Evolutionary conservation across 2,888 invertebrate species (phyloP).

Genomic region (Acronicta aceris): DNA sequence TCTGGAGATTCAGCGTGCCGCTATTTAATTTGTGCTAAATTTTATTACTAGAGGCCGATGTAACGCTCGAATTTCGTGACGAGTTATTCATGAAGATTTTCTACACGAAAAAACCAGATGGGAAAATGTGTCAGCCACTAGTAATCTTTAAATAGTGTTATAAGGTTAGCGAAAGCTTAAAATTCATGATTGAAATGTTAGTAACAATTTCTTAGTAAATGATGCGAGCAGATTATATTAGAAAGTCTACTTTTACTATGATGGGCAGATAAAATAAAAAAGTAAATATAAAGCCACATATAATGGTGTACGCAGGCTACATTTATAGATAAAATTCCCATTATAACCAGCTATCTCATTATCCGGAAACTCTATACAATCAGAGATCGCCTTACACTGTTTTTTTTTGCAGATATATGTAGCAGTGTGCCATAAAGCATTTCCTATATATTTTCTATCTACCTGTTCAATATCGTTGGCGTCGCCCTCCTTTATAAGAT

Average conservation of each 20-base stretch:
- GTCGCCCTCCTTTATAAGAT: conserved; percentile 87
- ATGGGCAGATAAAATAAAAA: too few species aligned
- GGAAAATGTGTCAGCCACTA: not conserved
- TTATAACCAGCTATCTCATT: too few species aligned
- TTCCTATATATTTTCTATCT: conserved; percentile 2
- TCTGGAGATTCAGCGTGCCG: not conserved
- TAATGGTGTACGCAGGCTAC: not conserved
- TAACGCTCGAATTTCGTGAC: too few species aligned
- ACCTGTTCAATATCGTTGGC: conserved; percentile 86
- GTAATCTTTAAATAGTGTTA: too few species aligned
- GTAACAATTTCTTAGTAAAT: not conserved
- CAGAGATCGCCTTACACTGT: too few species aligned
- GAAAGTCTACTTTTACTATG: not conserved
- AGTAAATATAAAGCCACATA: too few species aligned
- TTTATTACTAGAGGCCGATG: too few species aligned
- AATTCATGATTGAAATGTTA: not conserved
- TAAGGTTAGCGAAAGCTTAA: not conserved
- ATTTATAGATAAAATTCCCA: too few species aligned
- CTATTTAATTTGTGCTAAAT: not conserved
- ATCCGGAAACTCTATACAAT: too few species aligned
- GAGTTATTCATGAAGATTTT: too few species aligned
- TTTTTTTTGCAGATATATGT: not conserved
- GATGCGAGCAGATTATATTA: not conserved
- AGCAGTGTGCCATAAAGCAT: too few species aligned
- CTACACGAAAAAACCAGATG: too few species aligned